Conservation (phyloP, 2,797 vertebrate species). For the Alectoris magna region DNA sequence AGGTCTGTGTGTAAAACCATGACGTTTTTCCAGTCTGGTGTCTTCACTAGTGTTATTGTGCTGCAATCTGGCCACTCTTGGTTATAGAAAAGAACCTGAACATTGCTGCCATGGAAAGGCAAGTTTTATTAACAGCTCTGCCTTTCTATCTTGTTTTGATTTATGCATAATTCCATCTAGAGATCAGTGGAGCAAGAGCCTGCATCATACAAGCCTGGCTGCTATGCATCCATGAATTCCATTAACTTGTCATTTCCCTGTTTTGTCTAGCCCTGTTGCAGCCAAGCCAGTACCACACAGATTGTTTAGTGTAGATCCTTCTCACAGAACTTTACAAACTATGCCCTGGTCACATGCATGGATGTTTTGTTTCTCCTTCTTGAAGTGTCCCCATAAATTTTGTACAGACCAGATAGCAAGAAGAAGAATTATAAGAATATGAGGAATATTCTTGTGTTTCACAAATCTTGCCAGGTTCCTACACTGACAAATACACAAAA, state of each 20-base stretch:
- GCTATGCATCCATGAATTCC: background rate
- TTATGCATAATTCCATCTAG: background rate
- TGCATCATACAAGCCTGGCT: background rate
- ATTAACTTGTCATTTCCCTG: background rate
- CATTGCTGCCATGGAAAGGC: background rate
- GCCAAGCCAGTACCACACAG: background rate
- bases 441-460: background rate
- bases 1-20: too few relatives aligned
- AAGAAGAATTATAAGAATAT: background rate
- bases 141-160: background rate
- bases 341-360: background rate
- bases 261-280: background rate
- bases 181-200: background rate
- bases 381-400: background rate
- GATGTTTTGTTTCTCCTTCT: background rate
- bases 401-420: fast-evolving
- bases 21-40: background rate
- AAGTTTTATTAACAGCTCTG: background rate
- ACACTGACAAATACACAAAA: background rate
- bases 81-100: background rate
- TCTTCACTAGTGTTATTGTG: background rate
- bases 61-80: background rate
- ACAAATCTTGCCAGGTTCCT: background rate
- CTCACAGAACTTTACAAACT: background rate
- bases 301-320: background rate